phyloP scores from a whole-genome alignment of 2,113 vertebrate genomes.

The Desmodus rotundus region DNA sequence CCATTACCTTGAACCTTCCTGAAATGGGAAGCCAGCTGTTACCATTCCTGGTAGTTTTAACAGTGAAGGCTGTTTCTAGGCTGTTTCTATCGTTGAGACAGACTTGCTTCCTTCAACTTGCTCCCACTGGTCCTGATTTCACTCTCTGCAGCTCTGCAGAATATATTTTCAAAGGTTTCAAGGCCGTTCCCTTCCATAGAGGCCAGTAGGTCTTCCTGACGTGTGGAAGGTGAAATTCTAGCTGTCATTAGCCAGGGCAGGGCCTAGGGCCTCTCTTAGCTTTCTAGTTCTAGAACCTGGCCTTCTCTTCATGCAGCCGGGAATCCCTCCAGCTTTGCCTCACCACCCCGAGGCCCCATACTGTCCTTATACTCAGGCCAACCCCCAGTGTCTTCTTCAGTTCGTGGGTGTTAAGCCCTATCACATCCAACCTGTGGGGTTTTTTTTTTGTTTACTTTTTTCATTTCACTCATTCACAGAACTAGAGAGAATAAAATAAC shows the following conservation, averaged over 20 bases:
- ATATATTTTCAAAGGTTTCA: background rate
- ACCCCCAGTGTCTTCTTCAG: background rate
- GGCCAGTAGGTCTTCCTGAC: background rate
- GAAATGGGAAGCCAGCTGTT: background rate
- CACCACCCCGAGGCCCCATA: background rate
- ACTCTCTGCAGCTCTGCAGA: background rate
- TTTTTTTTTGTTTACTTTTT: slow-evolving; percentile 15
- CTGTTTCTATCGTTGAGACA: background rate
- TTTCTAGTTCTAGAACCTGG: slow-evolving; percentile 24
- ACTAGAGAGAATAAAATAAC: slow-evolving; percentile 29
- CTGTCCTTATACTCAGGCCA: background rate
- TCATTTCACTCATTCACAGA: slow-evolving; percentile 25
- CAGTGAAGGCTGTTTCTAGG: slow-evolving; percentile 14
- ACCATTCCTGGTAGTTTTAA: background rate
- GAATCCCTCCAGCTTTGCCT: background rate
- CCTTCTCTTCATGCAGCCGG: background rate
- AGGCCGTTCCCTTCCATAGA: background rate
- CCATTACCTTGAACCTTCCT: slow-evolving; percentile 16
- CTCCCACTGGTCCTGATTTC: background rate
- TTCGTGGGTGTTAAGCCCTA: background rate
- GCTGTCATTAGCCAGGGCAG: background rate
- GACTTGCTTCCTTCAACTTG: slow-evolving; percentile 18
- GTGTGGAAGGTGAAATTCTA: background rate
- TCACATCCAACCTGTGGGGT: background rate
- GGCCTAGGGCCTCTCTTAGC: background rate